A percentile compares a stretch with the other conserved stretches of the same genome.
phyloP scores from a whole-genome alignment of 2,113 vertebrate genomes.

The Sterna hirundo region DNA sequence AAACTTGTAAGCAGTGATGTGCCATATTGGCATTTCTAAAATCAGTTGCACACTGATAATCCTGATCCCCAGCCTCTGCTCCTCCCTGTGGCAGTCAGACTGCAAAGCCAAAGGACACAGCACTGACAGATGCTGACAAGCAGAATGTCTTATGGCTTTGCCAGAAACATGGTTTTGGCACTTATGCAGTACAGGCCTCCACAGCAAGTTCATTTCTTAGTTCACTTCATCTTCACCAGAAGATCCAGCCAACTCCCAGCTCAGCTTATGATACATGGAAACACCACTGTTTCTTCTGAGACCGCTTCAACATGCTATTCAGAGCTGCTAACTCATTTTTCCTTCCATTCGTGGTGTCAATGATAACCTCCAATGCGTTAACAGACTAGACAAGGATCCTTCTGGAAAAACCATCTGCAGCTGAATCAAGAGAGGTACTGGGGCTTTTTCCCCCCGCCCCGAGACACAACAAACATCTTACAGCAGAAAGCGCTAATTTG shows the following conservation, averaged over 20 bases:
- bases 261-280: background rate
- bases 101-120: background rate
- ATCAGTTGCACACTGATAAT: background rate
- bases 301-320: background rate
- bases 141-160: background rate
- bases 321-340: background rate
- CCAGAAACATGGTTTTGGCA: background rate
- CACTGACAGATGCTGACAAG: background rate
- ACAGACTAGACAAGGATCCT: background rate
- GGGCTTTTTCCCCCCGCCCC: background rate
- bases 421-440: background rate
- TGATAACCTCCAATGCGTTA: background rate
- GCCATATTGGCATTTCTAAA: background rate
- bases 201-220: background rate
- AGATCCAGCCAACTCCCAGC: background rate
- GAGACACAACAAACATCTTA: background rate
- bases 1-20: background rate
- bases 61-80: conserved; percentile 21
- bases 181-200: background rate
- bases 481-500: background rate
- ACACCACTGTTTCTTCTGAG: background rate
- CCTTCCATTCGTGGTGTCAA: background rate
- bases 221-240: background rate
- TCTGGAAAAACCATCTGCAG: background rate
- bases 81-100: background rate